A percentile compares a stretch with the other conserved stretches of the same genome.
Evolutionary conservation across 37 sponge, comb jelly and placozoan genomes (phyloP).

Genomic region (Bolinopsis microptera): DNA sequence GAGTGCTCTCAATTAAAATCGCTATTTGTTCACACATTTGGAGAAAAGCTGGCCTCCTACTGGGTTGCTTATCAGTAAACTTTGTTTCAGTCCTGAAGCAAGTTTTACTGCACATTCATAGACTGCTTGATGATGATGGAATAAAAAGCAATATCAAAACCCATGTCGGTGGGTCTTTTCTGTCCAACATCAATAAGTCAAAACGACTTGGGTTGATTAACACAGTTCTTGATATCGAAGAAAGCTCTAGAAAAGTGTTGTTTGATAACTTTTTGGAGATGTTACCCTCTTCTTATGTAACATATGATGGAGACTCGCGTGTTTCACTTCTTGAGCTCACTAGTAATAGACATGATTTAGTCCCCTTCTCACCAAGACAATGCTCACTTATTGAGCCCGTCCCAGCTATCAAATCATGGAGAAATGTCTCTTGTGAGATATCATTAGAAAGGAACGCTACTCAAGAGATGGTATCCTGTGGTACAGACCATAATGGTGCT

Average conservation of each 20-base stretch:
- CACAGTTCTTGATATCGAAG: background rate
- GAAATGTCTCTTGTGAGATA: background rate
- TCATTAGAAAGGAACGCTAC: background rate
- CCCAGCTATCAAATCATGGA: background rate
- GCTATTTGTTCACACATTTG: constrained; percentile 4
- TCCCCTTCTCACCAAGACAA: background rate
- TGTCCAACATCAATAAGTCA: background rate
- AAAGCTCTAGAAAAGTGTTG: background rate
- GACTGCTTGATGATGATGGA: constrained; percentile 7
- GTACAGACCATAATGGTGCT: background rate
- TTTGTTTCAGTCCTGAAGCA: background rate
- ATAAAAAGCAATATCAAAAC: constrained; percentile 37
- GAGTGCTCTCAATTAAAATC: background rate
- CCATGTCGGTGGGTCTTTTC: background rate
- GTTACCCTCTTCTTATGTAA: background rate
- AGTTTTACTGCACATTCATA: background rate
- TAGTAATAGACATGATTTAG: background rate
- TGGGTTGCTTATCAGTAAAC: background rate
- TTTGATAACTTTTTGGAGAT: constrained; percentile 55
- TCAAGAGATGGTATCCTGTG: background rate
- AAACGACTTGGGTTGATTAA: background rate
- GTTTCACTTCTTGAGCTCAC: background rate
- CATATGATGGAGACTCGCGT: background rate
- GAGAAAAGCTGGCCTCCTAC: background rate
- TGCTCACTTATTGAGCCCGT: background rate